A percentile compares a stretch with the other conserved stretches of the same genome.
Conservation (phyloP, 2,797 vertebrate species). For the Leptodactylus fallax region DNA sequence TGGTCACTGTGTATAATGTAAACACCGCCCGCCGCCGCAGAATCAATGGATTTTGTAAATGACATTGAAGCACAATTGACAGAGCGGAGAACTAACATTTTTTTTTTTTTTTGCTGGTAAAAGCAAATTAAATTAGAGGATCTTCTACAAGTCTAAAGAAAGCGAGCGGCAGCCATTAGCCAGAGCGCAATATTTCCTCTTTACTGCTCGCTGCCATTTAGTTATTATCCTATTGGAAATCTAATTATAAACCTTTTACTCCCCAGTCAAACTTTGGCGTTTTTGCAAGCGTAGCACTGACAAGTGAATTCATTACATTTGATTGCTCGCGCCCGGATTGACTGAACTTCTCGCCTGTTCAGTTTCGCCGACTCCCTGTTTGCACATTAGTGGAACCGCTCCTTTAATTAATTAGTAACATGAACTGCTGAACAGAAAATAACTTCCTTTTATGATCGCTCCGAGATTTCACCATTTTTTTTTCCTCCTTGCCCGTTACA, state of each 20-base stretch:
- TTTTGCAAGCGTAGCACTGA: constrained; percentile 92
- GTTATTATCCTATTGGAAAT: constrained; percentile 90
- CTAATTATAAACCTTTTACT: constrained; percentile 93
- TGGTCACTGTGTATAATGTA: constrained; percentile 74
- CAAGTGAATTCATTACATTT: constrained; percentile 96
- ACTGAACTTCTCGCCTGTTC: constrained; percentile 81
- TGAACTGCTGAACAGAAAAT: constrained; percentile 93
- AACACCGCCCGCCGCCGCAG: constrained; percentile 74
- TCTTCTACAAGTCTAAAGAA: constrained; percentile 73
- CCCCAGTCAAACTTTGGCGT: constrained; percentile 89
- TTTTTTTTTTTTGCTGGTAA: constrained; percentile 78
- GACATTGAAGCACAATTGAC: constrained; percentile 76
- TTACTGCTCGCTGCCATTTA: constrained; percentile 85
- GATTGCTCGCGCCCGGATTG: constrained; percentile 87
- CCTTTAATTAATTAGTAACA: constrained; percentile 93
- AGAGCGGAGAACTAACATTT: neutral
- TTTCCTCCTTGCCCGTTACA: constrained; percentile 74
- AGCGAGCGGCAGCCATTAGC: constrained; percentile 80
- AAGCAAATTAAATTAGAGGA: constrained; percentile 81
- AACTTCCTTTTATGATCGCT: constrained; percentile 84
- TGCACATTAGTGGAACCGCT: constrained; percentile 87
- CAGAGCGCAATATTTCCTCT: constrained; percentile 85
- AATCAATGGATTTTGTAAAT: constrained; percentile 81
- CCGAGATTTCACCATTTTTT: constrained; percentile 76
- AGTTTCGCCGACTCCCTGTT: constrained; percentile 84